Evolutionary conservation across 2,888 invertebrate species (phyloP).

Genomic region (Macrosiphum euphorbiae): DNA sequence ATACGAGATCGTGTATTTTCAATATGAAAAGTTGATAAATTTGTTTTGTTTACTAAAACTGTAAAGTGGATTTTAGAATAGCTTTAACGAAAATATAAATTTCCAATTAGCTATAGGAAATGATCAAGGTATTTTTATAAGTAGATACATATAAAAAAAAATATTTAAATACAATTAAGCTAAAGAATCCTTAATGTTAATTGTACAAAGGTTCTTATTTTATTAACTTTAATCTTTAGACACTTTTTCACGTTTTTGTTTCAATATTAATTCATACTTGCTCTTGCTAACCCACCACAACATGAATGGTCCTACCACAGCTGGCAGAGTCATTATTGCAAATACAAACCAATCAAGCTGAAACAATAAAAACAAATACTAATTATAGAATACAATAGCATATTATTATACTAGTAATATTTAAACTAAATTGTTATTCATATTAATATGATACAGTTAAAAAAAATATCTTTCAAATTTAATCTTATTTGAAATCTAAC

Average conservation of each 20-base stretch:
- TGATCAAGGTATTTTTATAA: constrained; percentile 34
- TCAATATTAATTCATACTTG: constrained; percentile 76
- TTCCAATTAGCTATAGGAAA: constrained; percentile 12
- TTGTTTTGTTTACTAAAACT: neutral
- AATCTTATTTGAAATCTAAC: neutral
- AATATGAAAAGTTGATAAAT: neutral
- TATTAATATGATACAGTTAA: neutral
- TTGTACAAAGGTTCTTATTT: constrained; percentile 29
- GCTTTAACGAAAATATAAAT: neutral
- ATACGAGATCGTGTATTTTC: constrained; percentile 30
- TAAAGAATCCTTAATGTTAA: constrained; percentile 45
- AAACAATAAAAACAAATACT: constrained; percentile 63
- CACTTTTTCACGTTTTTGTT: constrained; percentile 66
- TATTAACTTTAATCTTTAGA: constrained; percentile 60
- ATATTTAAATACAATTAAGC: constrained; percentile 27
- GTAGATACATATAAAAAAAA: constrained; percentile 38
- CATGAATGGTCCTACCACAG: constrained; percentile 92
- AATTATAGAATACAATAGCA: neutral
- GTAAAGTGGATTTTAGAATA: neutral
- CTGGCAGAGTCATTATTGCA: constrained; percentile 95
- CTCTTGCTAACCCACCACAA: constrained; percentile 96
- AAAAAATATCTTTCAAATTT: neutral
- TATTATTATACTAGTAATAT: neutral
- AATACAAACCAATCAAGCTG: constrained; percentile 95
- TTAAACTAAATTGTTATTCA: neutral